Percentiles rank a stretch among this genome's conserved stretches.
Evolutionary conservation across 2,113 vertebrate genomes (phyloP).

Genomic region (Tachuris rubrigastra): DNA sequence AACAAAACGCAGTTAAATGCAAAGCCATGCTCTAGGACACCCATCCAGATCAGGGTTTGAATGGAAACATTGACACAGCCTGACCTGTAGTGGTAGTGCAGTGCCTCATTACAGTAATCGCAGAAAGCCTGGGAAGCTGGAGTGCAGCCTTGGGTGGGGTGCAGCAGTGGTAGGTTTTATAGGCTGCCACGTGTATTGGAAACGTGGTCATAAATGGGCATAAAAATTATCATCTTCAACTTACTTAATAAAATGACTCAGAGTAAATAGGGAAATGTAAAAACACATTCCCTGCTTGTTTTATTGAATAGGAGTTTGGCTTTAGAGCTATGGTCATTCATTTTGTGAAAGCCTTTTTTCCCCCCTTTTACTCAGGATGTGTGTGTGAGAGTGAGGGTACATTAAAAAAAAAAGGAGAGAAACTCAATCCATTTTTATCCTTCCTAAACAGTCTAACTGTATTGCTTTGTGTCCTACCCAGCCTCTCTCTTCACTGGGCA

Average conservation of each 20-base stretch:
- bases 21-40: neutral
- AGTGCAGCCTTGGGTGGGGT: conserved; percentile 4
- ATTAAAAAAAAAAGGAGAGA: neutral
- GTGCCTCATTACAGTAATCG: neutral
- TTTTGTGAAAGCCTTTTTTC: neutral
- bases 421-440: neutral
- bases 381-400: neutral
- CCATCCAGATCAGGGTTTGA: neutral
- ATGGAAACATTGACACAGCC: neutral
- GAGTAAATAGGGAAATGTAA: conserved; percentile 67
- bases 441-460: neutral
- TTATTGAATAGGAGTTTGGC: conserved; percentile 12
- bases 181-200: conserved; percentile 55
- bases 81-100: neutral
- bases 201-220: conserved; percentile 61
- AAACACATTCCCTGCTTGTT: conserved; percentile 43
- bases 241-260: conserved; percentile 65
- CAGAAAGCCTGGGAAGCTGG: neutral
- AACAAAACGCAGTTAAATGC: neutral
- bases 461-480: neutral
- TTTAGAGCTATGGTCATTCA: neutral
- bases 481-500: neutral
- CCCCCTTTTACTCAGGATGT: neutral
- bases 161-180: conserved; percentile 32
- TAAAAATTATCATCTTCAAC: conserved; percentile 59